Base-by-base conservation (phyloP, 2,113 vertebrate species). In the Cololabis saira region DNA sequence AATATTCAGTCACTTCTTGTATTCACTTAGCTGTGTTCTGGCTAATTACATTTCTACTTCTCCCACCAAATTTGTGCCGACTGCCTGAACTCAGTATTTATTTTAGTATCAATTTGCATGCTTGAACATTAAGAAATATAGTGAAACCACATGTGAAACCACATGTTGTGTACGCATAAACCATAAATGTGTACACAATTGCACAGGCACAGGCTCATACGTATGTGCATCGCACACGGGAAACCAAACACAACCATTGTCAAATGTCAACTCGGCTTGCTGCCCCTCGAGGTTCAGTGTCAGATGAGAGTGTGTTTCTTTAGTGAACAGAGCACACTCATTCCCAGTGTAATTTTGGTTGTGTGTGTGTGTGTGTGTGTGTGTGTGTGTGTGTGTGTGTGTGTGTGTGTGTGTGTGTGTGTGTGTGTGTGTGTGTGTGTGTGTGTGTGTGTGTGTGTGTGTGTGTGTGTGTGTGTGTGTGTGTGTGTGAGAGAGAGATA, bases 281-380 rank as follows among this genome's bases (percentile, higher is more conserved):
- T 71, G 53, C 74, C 70, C 70, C 53, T 24, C 44, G 74, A 80
- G 81, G 56, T 77, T 79, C 48, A 30, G 57, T 77, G 80, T 81
- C 59, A 7, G 74, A 81, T 68, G 51, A 81, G 54, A 85, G 65
- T 73, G 62, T 61, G 56, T 65, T 84, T 60, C 70, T 78, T 73
- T 71, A 47, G 27, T 78, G 74, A 81, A 67, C 55, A 66, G 48
- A 60, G 52, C 24, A 58, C 61, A 75, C 61, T 85, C 42, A 52
- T 62, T 71, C 67, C 71, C 48, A 0, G 50, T 80, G 70, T 56
- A 22, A 41, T 52, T 72, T 40, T 68, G 30, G 55, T 51, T 47
- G 24, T 62, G 47, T 63, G 61, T 53, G 61, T 41, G 24, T 3
- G 24, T 3, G 2, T 27, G 24, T 3, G 24, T 49, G 61, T 41